A percentile compares a stretch with the other conserved stretches of the same genome.
Evolutionary conservation across 1,140 invertebrate species (phyloP).

Genomic region (Hylaeus volcanicus): DNA sequence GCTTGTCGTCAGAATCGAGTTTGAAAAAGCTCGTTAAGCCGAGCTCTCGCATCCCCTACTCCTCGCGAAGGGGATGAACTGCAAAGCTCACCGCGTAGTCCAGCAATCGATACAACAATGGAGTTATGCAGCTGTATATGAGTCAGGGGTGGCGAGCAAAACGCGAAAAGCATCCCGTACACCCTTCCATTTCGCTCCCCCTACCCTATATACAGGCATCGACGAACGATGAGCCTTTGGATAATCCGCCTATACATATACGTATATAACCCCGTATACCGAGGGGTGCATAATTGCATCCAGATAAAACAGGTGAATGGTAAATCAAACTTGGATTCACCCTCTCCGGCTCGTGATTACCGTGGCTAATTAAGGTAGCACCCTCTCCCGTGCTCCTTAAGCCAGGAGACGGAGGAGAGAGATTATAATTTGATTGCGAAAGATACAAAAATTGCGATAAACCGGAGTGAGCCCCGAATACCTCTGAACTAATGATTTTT

Average conservation of each 20-base stretch:
- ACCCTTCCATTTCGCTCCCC: background rate
- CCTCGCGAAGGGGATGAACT: conserved; percentile 47
- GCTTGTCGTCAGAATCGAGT: conserved; percentile 58
- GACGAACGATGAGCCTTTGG: conserved; percentile 52
- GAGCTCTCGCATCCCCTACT: conserved; percentile 44
- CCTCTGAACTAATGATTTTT: no score
- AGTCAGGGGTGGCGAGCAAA: conserved; percentile 47
- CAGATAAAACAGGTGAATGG: conserved; percentile 70
- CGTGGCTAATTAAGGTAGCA: conserved; percentile 57
- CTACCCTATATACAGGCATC: background rate
- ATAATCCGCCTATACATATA: conserved; percentile 67
- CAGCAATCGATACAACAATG: conserved; percentile 67
- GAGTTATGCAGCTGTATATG: conserved; percentile 64
- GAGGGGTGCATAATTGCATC: conserved; percentile 71
- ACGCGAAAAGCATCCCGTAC: conserved; percentile 58
- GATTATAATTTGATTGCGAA: conserved; percentile 16
- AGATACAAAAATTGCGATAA: background rate
- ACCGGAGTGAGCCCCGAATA: background rate
- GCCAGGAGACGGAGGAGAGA: background rate
- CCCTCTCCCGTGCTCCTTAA: conserved; percentile 4
- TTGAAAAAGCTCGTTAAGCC: conserved; percentile 66
- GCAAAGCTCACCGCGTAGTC: conserved; percentile 43
- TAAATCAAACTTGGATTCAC: conserved; percentile 70
- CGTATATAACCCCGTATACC: conserved; percentile 52
- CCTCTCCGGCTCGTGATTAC: conserved; percentile 58